A percentile compares a stretch with the other conserved stretches of the same genome.
Evolutionary conservation across 1,140 invertebrate species (phyloP).

Genomic region (Caenorhabditis inopinata): DNA sequence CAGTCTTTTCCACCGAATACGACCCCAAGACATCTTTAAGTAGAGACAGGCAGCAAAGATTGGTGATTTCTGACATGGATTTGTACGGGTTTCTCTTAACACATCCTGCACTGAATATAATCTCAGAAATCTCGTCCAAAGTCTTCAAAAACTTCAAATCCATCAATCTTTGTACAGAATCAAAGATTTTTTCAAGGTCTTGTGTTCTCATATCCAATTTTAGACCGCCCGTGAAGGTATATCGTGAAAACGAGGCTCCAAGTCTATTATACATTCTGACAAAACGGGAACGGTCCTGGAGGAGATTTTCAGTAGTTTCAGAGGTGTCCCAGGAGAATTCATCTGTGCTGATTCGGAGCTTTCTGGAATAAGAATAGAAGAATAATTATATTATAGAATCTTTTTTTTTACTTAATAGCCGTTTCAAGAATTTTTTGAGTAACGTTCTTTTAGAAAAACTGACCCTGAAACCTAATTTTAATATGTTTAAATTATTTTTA

Average conservation of each 20-base stretch:
- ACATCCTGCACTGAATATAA: conserved; percentile 67
- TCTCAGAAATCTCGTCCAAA: conserved; percentile 48
- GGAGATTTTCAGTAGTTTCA: background rate
- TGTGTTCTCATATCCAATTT: background rate
- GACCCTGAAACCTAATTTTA: too few species aligned
- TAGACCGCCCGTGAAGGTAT: background rate
- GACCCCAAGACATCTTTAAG: conserved; percentile 83
- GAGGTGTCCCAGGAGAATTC: conserved; percentile 1
- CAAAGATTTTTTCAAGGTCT: background rate
- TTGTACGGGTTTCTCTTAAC: conserved; percentile 81
- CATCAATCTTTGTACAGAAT: background rate
- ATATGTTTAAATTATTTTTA: too few species aligned
- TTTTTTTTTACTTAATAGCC: too few species aligned
- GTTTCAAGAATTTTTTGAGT: too few species aligned
- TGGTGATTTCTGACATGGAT: conserved; percentile 89
- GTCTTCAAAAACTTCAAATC: conserved; percentile 40
- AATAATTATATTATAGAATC: too few species aligned
- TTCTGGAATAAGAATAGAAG: too few species aligned
- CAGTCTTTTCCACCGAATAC: conserved; percentile 36
- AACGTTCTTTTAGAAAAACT: too few species aligned
- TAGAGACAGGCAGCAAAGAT: conserved; percentile 86
- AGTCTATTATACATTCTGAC: conserved; percentile 14
- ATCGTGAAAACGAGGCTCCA: background rate
- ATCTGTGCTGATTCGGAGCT: conserved; percentile 5
- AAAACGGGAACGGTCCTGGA: background rate